A percentile compares a stretch with the other conserved stretches of the same genome.
Evolutionary conservation across 1,140 invertebrate genomes (phyloP).

Genomic region (Drosophila lowei): DNA sequence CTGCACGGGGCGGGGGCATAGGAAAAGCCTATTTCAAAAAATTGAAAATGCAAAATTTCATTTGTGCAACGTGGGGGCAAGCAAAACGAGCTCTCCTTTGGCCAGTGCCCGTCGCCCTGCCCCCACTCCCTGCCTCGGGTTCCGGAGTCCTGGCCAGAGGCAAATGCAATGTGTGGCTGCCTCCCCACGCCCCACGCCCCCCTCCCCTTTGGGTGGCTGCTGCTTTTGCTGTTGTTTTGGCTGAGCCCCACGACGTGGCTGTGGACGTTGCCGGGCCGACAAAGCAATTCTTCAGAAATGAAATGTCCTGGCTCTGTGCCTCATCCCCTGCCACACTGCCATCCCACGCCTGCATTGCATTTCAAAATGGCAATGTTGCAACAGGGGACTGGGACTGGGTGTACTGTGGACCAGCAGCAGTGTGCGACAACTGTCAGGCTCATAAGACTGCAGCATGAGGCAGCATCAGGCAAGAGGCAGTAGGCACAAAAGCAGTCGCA

Average conservation of each 20-base stretch:
- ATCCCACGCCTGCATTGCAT: constrained; percentile 55
- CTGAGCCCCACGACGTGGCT: constrained; percentile 29
- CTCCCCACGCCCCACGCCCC: constrained; percentile 4
- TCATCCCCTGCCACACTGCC: not conserved
- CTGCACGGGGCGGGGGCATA: constrained; percentile 35
- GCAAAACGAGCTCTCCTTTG: constrained; percentile 18
- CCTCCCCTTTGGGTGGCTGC: not conserved
- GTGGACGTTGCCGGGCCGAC: constrained; percentile 39
- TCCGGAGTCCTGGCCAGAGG: constrained; percentile 16
- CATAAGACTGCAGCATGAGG: constrained; percentile 65
- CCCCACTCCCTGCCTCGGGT: no score
- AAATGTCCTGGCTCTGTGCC: constrained; percentile 63
- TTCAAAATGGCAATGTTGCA: constrained; percentile 45
- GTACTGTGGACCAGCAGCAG: constrained; percentile 43
- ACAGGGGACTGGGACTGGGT: not conserved
- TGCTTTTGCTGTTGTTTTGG: constrained; percentile 57
- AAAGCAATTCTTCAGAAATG: constrained; percentile 82
- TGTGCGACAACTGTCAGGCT: constrained; percentile 72
- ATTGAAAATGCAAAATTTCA: constrained; percentile 82
- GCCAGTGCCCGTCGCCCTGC: constrained; percentile 4
- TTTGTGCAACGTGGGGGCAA: constrained; percentile 64
- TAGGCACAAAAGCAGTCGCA: not conserved
- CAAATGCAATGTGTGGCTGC: constrained; percentile 50
- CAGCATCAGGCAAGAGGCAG: constrained; percentile 22
- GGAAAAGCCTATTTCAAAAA: constrained; percentile 80